Conservation (phyloP, 2,113 vertebrate species). For the Podocnemis expansa region DNA sequence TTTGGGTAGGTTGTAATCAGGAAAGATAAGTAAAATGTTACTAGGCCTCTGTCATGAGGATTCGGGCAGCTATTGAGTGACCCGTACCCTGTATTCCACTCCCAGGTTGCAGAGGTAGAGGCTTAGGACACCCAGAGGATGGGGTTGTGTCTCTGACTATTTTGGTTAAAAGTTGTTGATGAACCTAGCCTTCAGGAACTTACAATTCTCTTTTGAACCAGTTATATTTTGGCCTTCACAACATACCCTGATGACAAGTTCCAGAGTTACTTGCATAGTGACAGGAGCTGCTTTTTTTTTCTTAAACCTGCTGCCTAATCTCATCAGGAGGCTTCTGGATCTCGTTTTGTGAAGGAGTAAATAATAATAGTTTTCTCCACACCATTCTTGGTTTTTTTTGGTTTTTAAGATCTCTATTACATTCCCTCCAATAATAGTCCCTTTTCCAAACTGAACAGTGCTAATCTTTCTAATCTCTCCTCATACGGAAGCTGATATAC, state of each 20-base stretch:
- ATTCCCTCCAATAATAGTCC: too few species aligned
- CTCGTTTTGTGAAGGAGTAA: not conserved
- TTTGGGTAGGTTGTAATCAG: not conserved
- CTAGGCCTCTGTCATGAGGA: not conserved
- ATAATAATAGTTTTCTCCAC: not conserved
- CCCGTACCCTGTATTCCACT: too few species aligned
- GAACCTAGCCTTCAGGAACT: not conserved
- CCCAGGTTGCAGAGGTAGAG: not conserved
- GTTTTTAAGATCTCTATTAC: too few species aligned
- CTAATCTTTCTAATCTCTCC: not conserved
- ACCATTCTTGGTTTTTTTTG: not conserved
- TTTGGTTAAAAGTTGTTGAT: not conserved
- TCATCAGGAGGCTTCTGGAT: too few species aligned
- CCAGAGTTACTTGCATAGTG: not conserved
- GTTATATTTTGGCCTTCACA: not conserved
- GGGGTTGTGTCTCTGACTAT: not conserved
- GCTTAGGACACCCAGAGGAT: too few species aligned
- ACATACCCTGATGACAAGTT: not conserved
- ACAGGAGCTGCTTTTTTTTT: not conserved
- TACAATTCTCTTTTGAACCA: not conserved
- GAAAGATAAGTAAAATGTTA: not conserved
- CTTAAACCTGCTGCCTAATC: too few species aligned
- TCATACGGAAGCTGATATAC: not conserved
- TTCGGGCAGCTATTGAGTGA: too few species aligned
- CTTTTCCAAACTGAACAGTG: not conserved